These are phyloP conservation scores for Cydia pomonella DNA, from an alignment of 1,140 invertebrate genomes.

Conservation along the genomic window DNA sequence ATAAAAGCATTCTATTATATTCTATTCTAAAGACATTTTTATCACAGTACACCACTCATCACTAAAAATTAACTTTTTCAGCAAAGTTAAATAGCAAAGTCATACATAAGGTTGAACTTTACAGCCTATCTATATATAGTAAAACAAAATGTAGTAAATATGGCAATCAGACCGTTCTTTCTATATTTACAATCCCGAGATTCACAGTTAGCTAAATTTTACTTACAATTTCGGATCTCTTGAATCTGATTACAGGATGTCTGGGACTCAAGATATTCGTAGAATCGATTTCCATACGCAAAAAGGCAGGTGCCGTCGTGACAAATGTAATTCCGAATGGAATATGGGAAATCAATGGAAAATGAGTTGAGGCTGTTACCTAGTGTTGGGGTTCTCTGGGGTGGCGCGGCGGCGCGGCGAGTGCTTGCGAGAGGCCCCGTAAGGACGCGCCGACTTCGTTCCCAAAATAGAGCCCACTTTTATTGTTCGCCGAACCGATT, in stretches of 20 bases:
- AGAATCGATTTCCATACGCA: constrained; percentile 24
- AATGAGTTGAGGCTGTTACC: constrained; percentile 31
- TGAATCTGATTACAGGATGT: constrained; percentile 18
- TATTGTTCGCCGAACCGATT: constrained; percentile 65
- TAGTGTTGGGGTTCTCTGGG: constrained; percentile 31
- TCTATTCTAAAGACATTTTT: too few species aligned
- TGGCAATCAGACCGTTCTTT: background rate
- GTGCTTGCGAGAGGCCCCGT: constrained; percentile 49
- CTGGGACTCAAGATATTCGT: constrained; percentile 11
- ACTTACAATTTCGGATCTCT: background rate
- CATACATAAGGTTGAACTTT: too few species aligned
- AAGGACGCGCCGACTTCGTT: constrained; percentile 59
- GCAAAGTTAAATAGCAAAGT: too few species aligned
- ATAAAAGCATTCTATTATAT: too few species aligned
- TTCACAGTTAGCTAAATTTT: constrained; percentile 1
- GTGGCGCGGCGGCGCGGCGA: background rate
- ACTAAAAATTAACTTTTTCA: too few species aligned
- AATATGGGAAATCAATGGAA: constrained; percentile 34
- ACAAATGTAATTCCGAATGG: background rate
- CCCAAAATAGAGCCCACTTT: constrained; percentile 67
- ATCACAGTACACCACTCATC: too few species aligned
- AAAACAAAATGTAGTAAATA: too few species aligned
- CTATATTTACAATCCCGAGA: constrained; percentile 1
- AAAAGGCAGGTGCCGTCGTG: constrained; percentile 21
- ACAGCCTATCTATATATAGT: too few species aligned